A percentile compares a stretch with the other conserved stretches of the same genome.
phyloP scores from a whole-genome alignment of 2,888 invertebrate species.

The Corbicula japonica region DNA sequence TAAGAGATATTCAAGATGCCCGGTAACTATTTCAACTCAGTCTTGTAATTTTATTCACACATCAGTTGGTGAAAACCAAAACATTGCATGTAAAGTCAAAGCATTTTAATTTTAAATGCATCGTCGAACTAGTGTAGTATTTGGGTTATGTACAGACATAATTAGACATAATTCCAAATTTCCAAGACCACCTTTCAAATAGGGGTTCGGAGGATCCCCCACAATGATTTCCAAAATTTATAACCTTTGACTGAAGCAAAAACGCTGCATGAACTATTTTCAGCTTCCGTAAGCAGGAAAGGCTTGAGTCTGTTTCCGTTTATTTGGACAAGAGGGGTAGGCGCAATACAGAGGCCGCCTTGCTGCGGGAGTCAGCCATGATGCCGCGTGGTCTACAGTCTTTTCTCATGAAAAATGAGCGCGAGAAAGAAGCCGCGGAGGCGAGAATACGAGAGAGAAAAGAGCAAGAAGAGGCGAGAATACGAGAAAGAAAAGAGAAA shows the following conservation, averaged over 20 bases:
- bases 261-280: no score
- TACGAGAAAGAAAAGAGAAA: neutral
- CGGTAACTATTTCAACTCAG: conserved; percentile 25
- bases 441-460: neutral
- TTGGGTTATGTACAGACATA: no score
- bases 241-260: no score
- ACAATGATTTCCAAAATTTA: no score
- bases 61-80: no score
- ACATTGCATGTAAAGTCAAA: no score
- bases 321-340: conserved; percentile 19
- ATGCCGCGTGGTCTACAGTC: conserved; percentile 46
- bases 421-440: conserved; percentile 28
- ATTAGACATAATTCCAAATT: no score
- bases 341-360: conserved; percentile 34
- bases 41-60: neutral
- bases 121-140: no score
- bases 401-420: conserved; percentile 31
- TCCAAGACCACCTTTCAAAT: no score
- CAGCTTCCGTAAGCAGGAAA: conserved; percentile 45
- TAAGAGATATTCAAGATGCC: conserved; percentile 60
- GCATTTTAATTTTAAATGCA: no score
- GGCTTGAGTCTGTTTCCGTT: conserved; percentile 23
- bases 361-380: conserved; percentile 31
- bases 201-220: no score
- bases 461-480: conserved; percentile 17